Percentiles rank a stretch among this genome's conserved stretches.
Conservation (phyloP, 2,888 invertebrate genomes). For the Andrena trimmerana region DNA sequence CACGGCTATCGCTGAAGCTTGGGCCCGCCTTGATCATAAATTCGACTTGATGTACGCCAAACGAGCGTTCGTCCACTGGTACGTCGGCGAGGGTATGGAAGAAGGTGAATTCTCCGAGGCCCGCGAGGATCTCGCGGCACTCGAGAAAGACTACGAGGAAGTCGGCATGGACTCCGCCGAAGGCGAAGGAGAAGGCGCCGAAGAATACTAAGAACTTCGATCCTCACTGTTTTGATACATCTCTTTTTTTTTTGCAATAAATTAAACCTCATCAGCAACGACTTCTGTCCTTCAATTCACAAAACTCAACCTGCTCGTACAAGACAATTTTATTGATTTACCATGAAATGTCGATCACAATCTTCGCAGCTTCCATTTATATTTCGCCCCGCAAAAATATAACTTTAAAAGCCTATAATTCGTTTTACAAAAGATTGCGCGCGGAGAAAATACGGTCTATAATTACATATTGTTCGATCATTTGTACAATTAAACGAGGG, state of each 20-base stretch:
- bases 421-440: not conserved
- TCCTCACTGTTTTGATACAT: conserved; percentile 34
- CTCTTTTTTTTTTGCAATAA: conserved; percentile 60
- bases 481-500: not conserved
- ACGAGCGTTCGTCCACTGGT: conserved; percentile 98
- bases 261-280: conserved; percentile 32
- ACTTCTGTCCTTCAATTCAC: conserved; percentile 4
- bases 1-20: conserved; percentile 98
- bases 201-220: conserved; percentile 77
- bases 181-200: conserved; percentile 86
- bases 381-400: too few species aligned
- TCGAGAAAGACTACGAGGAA: conserved; percentile 92
- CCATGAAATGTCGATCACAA: not conserved
- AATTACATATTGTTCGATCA: not conserved
- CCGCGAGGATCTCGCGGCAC: conserved; percentile 88
- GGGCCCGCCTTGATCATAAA: conserved; percentile 98
- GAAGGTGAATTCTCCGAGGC: conserved; percentile 95
- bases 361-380: not conserved
- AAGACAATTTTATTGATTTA: conserved; percentile 4
- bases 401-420: too few species aligned
- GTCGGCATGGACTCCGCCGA: conserved; percentile 89
- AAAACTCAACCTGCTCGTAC: conserved; percentile 6
- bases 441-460: not conserved
- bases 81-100: conserved; percentile 95
- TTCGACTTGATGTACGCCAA: conserved; percentile 99